Evolutionary conservation across 37 sponge, comb jelly and placozoan genomes (phyloP).

Genomic region (Chondrosia reniformis): DNA sequence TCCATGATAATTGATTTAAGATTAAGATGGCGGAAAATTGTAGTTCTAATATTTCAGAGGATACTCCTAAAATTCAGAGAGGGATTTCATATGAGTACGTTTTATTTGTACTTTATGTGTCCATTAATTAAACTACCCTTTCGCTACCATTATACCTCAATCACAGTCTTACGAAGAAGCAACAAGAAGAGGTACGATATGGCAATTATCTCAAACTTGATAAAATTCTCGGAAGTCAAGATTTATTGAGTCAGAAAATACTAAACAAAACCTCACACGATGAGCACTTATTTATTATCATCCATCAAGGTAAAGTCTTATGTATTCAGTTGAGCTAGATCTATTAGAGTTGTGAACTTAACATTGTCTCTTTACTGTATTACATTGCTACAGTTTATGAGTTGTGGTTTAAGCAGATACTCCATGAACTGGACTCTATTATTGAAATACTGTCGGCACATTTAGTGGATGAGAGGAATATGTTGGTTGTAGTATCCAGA

Average conservation of each 20-base stretch:
- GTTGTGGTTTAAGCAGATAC: slow-evolving; percentile 67
- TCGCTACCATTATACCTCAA: neutral
- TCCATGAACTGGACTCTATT: slow-evolving; percentile 52
- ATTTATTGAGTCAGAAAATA: neutral
- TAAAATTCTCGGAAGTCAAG: slow-evolving; percentile 23
- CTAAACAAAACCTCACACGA: slow-evolving; percentile 33
- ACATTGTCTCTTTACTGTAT: no score
- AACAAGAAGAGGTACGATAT: slow-evolving; percentile 13
- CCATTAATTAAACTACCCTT: neutral
- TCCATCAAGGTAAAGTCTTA: slow-evolving; percentile 75
- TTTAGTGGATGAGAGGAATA: slow-evolving; percentile 42
- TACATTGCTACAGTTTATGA: slow-evolving; percentile 25
- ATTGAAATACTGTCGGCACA: slow-evolving; percentile 29
- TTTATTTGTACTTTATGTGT: neutral
- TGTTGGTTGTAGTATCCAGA: slow-evolving; percentile 36
- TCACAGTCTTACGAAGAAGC: neutral
- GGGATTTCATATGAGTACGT: neutral
- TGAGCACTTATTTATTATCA: slow-evolving; percentile 60
- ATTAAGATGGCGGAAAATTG: no score
- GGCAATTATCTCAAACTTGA: slow-evolving; percentile 25
- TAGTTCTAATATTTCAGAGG: no score
- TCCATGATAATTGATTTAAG: no score
- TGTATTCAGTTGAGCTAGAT: no score
- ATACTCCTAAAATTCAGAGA: neutral
- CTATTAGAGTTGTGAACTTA: no score